A percentile compares a stretch with the other conserved stretches of the same genome.
Conservation (phyloP, 2,797 vertebrate species). For the Trichosurus vulpecula region DNA sequence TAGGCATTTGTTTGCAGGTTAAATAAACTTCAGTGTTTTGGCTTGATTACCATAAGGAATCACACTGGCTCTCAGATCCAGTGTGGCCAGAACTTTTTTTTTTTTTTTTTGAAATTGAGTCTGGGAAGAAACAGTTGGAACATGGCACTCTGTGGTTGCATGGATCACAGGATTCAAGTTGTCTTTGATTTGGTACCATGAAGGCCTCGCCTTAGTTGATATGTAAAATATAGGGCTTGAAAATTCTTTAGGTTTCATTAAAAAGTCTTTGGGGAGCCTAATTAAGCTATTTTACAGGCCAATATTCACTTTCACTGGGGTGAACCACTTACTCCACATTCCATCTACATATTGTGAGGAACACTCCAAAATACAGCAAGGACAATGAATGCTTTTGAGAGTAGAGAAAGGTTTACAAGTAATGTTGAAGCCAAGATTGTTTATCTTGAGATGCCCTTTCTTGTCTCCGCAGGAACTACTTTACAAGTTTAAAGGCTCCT, state of each 20-base stretch:
- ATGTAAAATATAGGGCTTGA: constrained; percentile 18
- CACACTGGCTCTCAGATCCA: not conserved
- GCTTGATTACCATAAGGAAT: constrained; percentile 16
- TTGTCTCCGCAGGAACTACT: constrained; percentile 36
- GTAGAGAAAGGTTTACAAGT: constrained; percentile 45
- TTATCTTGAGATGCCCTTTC: constrained; percentile 16
- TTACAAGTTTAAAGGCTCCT: constrained; percentile 37
- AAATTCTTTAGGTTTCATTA: constrained; percentile 28
- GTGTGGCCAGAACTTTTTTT: not conserved
- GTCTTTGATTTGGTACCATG: constrained; percentile 30
- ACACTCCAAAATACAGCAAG: not conserved
- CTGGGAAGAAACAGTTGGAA: not conserved
- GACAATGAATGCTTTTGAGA: constrained; percentile 25
- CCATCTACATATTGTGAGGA: not conserved
- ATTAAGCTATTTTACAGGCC: not conserved
- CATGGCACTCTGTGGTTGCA: not conserved
- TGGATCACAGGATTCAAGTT: constrained; percentile 19
- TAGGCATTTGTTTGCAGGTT: constrained; percentile 21
- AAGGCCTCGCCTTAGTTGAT: constrained; percentile 19
- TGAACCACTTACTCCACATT: not conserved
- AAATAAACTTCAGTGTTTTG: constrained; percentile 1
- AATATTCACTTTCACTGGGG: constrained; percentile 1
- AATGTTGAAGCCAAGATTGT: constrained; percentile 53
- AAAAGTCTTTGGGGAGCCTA: not conserved
- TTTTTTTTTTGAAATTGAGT: not conserved